Conservation (phyloP, 2,797 vertebrate genomes). For the Toxotes lorentzi region DNA sequence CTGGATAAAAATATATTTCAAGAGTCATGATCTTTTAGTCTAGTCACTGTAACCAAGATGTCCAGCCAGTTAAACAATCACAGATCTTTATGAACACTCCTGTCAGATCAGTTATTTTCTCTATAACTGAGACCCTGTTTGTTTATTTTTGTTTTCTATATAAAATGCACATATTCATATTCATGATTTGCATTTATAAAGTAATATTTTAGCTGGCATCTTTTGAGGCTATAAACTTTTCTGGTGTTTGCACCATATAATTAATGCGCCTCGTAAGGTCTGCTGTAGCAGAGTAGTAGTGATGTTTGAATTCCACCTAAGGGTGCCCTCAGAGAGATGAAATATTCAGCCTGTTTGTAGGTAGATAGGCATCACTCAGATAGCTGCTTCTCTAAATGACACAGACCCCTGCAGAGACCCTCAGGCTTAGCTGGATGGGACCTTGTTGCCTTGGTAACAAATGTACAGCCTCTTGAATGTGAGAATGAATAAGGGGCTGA, state of each 20-base stretch:
- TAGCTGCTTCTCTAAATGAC: slow-evolving; percentile 47
- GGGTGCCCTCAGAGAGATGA: slow-evolving; percentile 33
- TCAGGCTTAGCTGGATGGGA: slow-evolving; percentile 38
- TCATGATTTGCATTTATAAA: too few species aligned
- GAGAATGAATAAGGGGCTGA: not conserved
- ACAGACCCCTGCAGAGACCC: slow-evolving; percentile 49
- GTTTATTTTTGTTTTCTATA: not conserved
- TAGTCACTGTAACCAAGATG: not conserved
- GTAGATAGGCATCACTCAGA: slow-evolving; percentile 38
- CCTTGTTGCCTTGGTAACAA: slow-evolving; percentile 65
- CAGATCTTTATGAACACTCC: too few species aligned
- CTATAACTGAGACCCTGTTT: not conserved
- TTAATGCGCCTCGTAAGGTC: slow-evolving; percentile 20
- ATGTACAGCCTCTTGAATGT: slow-evolving; percentile 33
- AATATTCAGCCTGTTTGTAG: slow-evolving; percentile 36
- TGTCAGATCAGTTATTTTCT: too few species aligned
- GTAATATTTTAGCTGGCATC: slow-evolving; percentile 7
- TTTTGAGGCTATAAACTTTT: slow-evolving; percentile 8
- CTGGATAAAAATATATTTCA: not conserved
- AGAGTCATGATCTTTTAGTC: not conserved
- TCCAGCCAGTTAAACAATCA: not conserved
- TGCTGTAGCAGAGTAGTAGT: slow-evolving; percentile 8
- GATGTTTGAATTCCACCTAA: slow-evolving; percentile 52
- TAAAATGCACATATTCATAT: not conserved
- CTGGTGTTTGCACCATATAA: not conserved